Evolutionary conservation across 1,140 invertebrate genomes (phyloP), one percentile per base, ranked within the genome.

Genomic region (Meteorus sp.): DNA sequence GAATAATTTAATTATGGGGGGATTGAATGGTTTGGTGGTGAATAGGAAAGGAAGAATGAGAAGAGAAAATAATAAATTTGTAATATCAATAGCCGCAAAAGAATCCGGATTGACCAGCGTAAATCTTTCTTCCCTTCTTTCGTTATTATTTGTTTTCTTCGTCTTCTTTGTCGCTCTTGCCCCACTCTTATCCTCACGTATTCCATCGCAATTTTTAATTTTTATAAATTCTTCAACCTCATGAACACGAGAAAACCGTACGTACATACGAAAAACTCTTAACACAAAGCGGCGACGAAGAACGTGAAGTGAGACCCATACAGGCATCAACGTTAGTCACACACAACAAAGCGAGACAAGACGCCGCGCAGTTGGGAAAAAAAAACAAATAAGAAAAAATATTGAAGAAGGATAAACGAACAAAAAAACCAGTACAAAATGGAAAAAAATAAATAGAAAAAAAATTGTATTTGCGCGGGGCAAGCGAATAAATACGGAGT

Each of bases 211-310:
- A 39, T 39, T 39, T 48, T 55, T 39, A 27, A 43, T 55, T 55
- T 55, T 55, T 55, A 55, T 27, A 39, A 55, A 55, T 55, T 55
- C 52, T 55, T 55, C 23, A 55, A 43, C 25, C 45, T n/a, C n/a
- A n/a, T n/a, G n/a, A 5, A 17, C 15, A 11, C 13, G 41, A 44
- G 19, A 19, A 44, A 17, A 11, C 22, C 3, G 5, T 19, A 8
- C 8, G 37, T 13, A 13, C 6, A 7, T 17, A 19, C 41, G 6
- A 5, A 3, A 44, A 3, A 41, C 41, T 7, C 41, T 3, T 7
- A 5, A 44, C 41, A 44, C 13, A 19, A 44, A 44, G 41, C 33
- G 13, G 20, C 19, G 35, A 13, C 33, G 22, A 27, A 29, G 31
- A 44, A 43, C 15, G 22, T 23, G 37, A 55, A 55, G 51, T 43